Percentiles rank a stretch among this genome's conserved stretches.
phyloP scores from a whole-genome alignment of 1,140 invertebrate genomes.

The Latrodectus geometricus region DNA sequence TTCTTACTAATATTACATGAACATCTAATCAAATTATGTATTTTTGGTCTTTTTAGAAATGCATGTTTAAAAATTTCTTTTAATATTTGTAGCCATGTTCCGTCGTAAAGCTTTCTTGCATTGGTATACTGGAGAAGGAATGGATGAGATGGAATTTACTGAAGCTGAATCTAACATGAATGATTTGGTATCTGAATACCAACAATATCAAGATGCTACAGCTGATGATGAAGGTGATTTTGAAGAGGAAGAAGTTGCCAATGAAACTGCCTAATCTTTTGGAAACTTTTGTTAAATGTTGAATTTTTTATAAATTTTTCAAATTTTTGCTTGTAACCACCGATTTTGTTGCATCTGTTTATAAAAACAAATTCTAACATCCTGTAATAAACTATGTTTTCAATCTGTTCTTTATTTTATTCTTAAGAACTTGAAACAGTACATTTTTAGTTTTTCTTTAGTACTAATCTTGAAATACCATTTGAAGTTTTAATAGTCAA shows the following conservation, averaged over 20 bases:
- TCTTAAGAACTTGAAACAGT: too few relatives aligned
- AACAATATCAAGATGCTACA: constrained; percentile 83
- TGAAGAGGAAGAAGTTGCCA: constrained; percentile 66
- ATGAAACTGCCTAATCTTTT: not conserved
- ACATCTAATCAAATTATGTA: too few relatives aligned
- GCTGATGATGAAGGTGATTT: constrained; percentile 69
- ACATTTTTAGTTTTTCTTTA: too few relatives aligned
- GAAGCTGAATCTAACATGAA: constrained; percentile 77
- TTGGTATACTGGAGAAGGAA: constrained; percentile 78
- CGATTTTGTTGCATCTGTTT: not conserved
- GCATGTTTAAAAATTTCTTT: not conserved
- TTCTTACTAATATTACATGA: too few relatives aligned
- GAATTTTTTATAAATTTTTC: not conserved
- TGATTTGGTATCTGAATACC: constrained; percentile 81
- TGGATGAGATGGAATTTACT: constrained; percentile 85
- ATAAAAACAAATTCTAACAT: not conserved
- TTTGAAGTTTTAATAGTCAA: too few relatives aligned
- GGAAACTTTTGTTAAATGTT: not conserved
- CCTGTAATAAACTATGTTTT: too few relatives aligned
- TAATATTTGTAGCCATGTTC: constrained; percentile 59
- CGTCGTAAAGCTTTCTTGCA: constrained; percentile 65
- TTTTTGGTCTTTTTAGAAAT: too few relatives aligned
- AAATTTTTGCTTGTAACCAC: not conserved
- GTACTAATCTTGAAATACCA: too few relatives aligned
- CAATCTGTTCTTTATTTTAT: too few relatives aligned